A percentile compares a stretch with the other conserved stretches of the same genome.
Conservation (phyloP, 2,113 vertebrate species). For the Hypocryptadius cinnamomeus region DNA sequence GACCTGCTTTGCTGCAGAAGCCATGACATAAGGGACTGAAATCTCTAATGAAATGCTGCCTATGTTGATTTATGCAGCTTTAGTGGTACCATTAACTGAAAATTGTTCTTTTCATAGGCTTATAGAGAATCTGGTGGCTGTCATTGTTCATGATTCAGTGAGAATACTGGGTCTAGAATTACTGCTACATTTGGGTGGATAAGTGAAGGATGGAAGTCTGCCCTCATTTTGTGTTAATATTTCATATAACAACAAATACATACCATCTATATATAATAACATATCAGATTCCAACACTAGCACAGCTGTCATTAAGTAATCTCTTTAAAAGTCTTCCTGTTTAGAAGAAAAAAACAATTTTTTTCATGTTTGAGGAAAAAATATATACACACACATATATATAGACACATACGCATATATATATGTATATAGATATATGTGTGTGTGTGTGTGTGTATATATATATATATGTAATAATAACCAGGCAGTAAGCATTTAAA, state of each 20-base stretch:
- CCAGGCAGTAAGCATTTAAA: slow-evolving; percentile 78
- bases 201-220: background rate
- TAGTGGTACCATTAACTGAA: slow-evolving; percentile 47
- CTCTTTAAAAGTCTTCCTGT: background rate
- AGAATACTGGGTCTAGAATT: background rate
- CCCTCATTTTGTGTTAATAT: slow-evolving; percentile 12
- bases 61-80: slow-evolving; percentile 50
- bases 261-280: background rate
- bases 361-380: background rate
- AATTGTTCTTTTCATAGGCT: slow-evolving; percentile 45
- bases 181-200: background rate
- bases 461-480: slow-evolving; percentile 64
- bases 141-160: slow-evolving; percentile 26
- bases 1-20: slow-evolving; percentile 31
- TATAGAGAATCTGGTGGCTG: slow-evolving; percentile 20
- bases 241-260: slow-evolving; percentile 22
- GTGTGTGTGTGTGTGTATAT: background rate
- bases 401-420: background rate
- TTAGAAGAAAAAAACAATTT: background rate
- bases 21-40: background rate
- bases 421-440: too few species aligned
- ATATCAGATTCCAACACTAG: slow-evolving; percentile 3
- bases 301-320: background rate
- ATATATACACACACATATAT: background rate
- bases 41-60: slow-evolving; percentile 16